Conservation (phyloP, 2,797 vertebrate species). For the Hozukius guyotensis region DNA sequence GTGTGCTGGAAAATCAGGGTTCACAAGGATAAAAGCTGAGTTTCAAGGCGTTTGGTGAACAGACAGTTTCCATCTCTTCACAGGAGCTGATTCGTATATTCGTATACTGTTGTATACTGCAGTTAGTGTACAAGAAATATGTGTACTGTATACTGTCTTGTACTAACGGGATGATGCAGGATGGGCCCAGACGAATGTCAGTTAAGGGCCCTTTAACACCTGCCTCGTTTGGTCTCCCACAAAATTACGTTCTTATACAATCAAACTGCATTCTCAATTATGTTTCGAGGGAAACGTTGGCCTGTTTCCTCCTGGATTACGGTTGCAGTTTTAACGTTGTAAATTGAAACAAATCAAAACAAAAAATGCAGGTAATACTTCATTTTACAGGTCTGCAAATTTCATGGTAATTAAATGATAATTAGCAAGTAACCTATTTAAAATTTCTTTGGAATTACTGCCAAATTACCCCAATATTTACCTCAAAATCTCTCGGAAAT, state of each 20-base stretch:
- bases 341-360: too few relatives aligned
- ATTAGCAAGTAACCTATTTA: too few relatives aligned
- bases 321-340: too few relatives aligned
- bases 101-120: not conserved
- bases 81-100: not conserved
- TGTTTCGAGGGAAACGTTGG: too few relatives aligned
- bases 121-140: not conserved
- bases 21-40: conserved; percentile 6
- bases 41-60: not conserved
- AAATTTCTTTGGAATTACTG: too few relatives aligned
- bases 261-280: rapidly evolving
- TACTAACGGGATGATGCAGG: not conserved
- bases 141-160: not conserved
- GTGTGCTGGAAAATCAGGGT: conserved; percentile 2
- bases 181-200: not conserved
- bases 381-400: too few relatives aligned
- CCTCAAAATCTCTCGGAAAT: rapidly evolving
- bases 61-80: not conserved
- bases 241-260: rapidly evolving
- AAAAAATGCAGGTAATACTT: too few relatives aligned
- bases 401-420: too few relatives aligned
- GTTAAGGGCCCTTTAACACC: not conserved
- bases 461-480: too few relatives aligned
- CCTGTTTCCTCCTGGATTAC: rapidly evolving
- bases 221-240: not conserved